Percentiles rank a stretch among this genome's conserved stretches.
These are phyloP conservation scores for Hyperoplus immaculatus DNA, from an alignment of 2,797 vertebrate genomes.

Conservation along the genomic window DNA sequence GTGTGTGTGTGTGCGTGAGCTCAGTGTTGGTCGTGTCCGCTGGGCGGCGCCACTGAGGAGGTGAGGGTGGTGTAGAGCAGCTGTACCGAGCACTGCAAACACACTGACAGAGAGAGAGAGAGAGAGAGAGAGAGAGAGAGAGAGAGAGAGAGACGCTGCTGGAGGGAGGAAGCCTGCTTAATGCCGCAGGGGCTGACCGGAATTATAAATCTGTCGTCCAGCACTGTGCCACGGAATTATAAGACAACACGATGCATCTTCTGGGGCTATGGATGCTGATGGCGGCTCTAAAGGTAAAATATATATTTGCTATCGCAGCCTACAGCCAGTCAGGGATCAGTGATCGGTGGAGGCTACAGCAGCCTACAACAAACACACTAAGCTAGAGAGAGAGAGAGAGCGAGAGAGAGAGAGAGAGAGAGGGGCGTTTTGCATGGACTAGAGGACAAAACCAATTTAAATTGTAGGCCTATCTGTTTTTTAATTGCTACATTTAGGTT, in stretches of 20 bases:
- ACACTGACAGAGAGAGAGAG: slow-evolving; percentile 25
- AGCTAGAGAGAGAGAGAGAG: background rate
- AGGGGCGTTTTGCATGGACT: background rate
- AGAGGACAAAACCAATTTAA: background rate
- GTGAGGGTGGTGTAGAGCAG: slow-evolving; percentile 17
- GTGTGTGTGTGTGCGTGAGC: background rate
- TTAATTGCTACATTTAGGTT: background rate
- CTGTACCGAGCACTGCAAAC: slow-evolving; percentile 20
- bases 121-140: background rate
- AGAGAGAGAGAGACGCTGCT: slow-evolving; percentile 37
- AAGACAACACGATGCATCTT: slow-evolving; percentile 40
- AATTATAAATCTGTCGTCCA: slow-evolving; percentile 28
- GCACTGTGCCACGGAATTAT: slow-evolving; percentile 23
- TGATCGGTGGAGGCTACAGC: slow-evolving; percentile 9
- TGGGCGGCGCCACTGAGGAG: slow-evolving; percentile 47
- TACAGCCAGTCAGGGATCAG: background rate
- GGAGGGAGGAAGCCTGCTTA: slow-evolving; percentile 36
- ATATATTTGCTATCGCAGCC: background rate
- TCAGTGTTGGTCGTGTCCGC: background rate
- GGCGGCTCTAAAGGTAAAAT: slow-evolving; percentile 66
- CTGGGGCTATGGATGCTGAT: slow-evolving; percentile 46
- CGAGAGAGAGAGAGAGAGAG: background rate
- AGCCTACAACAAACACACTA: background rate
- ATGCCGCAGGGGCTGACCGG: slow-evolving; percentile 51
- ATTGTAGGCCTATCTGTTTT: too few relatives aligned